Conservation (phyloP, 1,140 invertebrate genomes). For the Bradysia coprophila region DNA sequence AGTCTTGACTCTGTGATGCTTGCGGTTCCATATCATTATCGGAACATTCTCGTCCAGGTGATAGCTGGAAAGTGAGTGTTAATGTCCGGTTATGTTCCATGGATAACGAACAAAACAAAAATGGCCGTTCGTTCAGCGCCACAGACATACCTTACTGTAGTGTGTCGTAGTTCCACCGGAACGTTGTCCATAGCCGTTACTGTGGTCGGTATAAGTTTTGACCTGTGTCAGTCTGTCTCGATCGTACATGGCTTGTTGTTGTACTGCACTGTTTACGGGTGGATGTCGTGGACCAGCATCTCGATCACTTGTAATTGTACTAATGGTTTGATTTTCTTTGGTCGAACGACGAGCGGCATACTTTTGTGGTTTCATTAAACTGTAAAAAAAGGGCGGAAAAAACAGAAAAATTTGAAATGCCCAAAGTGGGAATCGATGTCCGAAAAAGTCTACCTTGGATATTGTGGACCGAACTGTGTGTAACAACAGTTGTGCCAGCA, state of each 20-base stretch:
- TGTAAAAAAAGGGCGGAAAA: slow-evolving; percentile 11
- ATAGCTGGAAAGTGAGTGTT: slow-evolving; percentile 48
- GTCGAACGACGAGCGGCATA: slow-evolving; percentile 24
- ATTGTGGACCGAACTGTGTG: slow-evolving; percentile 88
- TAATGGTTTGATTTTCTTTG: slow-evolving; percentile 22
- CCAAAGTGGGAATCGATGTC: background rate
- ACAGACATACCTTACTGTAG: slow-evolving; percentile 72
- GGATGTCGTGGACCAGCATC: slow-evolving; percentile 9
- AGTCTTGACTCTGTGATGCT: slow-evolving; percentile 79
- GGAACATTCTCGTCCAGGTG: slow-evolving; percentile 54
- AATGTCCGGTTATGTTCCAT: too few species aligned
- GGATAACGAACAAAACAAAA: background rate
- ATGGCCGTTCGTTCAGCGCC: background rate
- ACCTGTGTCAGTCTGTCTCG: slow-evolving; percentile 51
- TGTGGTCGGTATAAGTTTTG: slow-evolving; percentile 92
- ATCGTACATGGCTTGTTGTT: slow-evolving; percentile 27
- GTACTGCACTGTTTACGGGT: slow-evolving; percentile 25
- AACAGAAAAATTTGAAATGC: slow-evolving; percentile 3
- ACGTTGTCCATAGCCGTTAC: slow-evolving; percentile 59
- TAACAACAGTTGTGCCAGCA: slow-evolving; percentile 90
- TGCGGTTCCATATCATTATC: slow-evolving; percentile 64
- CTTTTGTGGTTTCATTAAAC: slow-evolving; percentile 30
- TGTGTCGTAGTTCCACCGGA: slow-evolving; percentile 55
- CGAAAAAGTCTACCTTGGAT: slow-evolving; percentile 56
- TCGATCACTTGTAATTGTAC: slow-evolving; percentile 22